Evolutionary conservation across 2,113 vertebrate genomes (phyloP).

Genomic region (Phocoena phocoena): DNA sequence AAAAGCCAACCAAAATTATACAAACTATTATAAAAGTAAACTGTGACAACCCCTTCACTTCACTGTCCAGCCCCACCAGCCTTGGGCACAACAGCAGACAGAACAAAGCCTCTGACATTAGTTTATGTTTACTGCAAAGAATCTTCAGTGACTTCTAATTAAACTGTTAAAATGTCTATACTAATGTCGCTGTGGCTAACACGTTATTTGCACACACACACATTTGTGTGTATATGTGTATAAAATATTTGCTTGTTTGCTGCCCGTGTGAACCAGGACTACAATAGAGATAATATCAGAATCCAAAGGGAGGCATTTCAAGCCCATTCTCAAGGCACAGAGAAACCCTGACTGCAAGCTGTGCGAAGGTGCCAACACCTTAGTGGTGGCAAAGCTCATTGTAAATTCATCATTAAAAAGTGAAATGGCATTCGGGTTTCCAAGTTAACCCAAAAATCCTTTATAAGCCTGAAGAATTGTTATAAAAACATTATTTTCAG

Average conservation of each 20-base stretch:
- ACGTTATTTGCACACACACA: not conserved
- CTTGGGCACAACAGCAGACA: not conserved
- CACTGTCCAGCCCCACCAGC: not conserved
- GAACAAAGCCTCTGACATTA: not conserved
- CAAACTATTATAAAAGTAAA: not conserved
- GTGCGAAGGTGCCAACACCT: not conserved
- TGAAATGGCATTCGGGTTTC: not conserved
- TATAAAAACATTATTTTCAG: conserved; percentile 13
- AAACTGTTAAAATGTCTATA: not conserved
- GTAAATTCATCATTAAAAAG: not conserved
- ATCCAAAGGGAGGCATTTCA: not conserved
- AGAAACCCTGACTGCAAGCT: not conserved
- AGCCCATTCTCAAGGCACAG: not conserved
- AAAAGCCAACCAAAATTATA: not conserved
- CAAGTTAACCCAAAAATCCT: not conserved
- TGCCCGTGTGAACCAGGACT: not conserved
- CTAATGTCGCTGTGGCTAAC: not conserved
- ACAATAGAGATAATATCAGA: not conserved
- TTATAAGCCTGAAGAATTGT: not conserved
- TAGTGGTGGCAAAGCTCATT: not conserved
- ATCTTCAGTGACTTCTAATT: not conserved
- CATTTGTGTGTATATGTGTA: not conserved
- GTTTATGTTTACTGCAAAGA: not conserved
- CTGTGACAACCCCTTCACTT: not conserved
- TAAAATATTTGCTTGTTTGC: not conserved